phyloP scores from a whole-genome alignment of 2,888 invertebrate species.

The Myopa testacea region DNA sequence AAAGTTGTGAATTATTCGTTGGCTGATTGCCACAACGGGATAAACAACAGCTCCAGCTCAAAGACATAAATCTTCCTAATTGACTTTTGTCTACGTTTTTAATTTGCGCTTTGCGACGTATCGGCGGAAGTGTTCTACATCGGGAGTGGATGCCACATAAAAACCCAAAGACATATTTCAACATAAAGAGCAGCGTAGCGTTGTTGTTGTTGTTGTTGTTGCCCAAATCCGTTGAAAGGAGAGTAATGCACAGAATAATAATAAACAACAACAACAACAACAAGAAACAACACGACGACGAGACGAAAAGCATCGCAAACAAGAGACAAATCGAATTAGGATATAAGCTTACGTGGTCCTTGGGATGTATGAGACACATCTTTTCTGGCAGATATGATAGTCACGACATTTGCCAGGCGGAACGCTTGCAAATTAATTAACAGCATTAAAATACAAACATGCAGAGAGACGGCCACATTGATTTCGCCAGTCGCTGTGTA shows the following conservation, averaged over 20 bases:
- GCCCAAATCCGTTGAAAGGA: background rate
- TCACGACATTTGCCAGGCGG: slow-evolving; percentile 37
- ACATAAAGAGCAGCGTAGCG: background rate
- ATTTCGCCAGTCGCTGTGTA: background rate
- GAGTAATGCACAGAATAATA: background rate
- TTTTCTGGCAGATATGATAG: slow-evolving; percentile 2
- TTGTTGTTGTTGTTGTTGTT: too few relatives aligned
- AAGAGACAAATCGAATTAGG: slow-evolving; percentile 29
- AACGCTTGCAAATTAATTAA: slow-evolving; percentile 47
- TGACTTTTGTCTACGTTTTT: slow-evolving; percentile 46
- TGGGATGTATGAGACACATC: slow-evolving; percentile 8
- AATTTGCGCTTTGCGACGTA: slow-evolving; percentile 7
- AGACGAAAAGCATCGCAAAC: slow-evolving; percentile 3
- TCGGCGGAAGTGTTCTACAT: background rate
- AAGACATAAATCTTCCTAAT: slow-evolving; percentile 46
- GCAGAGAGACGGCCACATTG: background rate
- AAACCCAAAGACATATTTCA: background rate
- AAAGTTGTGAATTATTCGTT: slow-evolving; percentile 11
- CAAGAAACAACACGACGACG: background rate
- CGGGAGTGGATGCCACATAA: background rate
- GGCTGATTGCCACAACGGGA: slow-evolving; percentile 18
- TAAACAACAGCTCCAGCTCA: slow-evolving; percentile 26
- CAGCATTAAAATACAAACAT: slow-evolving; percentile 28
- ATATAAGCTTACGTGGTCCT: slow-evolving; percentile 5
- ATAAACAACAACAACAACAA: background rate